phyloP scores from a whole-genome alignment of 2,113 vertebrate genomes.

The Guaruba guarouba region DNA sequence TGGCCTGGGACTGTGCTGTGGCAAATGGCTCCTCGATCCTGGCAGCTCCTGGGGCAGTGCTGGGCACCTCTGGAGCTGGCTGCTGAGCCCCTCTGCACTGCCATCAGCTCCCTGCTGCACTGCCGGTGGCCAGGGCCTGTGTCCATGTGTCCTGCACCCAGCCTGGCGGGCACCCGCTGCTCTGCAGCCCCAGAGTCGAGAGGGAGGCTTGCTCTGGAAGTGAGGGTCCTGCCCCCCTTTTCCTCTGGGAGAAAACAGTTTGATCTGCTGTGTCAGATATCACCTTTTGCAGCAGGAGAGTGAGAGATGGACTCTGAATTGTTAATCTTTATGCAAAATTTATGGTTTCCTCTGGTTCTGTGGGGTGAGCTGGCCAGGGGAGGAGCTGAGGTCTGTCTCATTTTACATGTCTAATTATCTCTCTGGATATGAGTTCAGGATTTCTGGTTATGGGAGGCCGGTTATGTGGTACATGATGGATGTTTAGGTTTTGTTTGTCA shows the following conservation, averaged over 20 bases:
- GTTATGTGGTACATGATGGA: not conserved
- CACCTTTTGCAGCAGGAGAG: not conserved
- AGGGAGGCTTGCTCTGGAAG: not conserved
- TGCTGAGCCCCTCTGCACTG: too few species aligned
- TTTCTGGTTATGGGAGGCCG: not conserved
- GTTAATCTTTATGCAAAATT: not conserved
- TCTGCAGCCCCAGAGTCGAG: not conserved
- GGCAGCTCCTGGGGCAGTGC: fast-evolving
- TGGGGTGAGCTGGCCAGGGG: not conserved
- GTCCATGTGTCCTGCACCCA: not conserved
- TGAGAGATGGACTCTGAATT: not conserved
- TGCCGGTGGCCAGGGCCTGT: not conserved
- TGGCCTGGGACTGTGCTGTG: not conserved
- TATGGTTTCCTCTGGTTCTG: not conserved
- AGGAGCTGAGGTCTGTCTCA: not conserved
- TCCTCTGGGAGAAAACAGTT: not conserved
- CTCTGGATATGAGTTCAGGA: not conserved
- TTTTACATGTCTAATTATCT: not conserved
- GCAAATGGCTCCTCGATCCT: not conserved
- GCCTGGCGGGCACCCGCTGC: too few species aligned
- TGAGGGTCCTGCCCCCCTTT: not conserved
- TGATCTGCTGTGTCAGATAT: not conserved
- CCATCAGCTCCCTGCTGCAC: not conserved
- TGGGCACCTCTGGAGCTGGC: fast-evolving
- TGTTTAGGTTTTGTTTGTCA: constrained; percentile 10